Conservation (phyloP, 2,113 vertebrate species). For the Seriola aureovittata region DNA sequence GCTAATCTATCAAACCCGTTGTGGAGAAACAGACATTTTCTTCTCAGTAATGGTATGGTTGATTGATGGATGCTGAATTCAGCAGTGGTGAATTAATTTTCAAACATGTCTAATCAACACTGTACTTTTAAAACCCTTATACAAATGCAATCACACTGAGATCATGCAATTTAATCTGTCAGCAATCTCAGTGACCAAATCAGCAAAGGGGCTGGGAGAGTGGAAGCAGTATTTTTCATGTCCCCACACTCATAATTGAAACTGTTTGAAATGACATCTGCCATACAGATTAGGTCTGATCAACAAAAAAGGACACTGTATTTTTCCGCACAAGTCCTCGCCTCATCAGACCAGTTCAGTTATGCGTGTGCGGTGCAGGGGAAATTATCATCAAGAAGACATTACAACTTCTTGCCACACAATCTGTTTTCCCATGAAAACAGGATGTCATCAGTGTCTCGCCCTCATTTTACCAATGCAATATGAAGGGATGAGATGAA, state of each 20-base stretch:
- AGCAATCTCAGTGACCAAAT: conserved; percentile 31
- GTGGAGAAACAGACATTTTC: conserved; percentile 18
- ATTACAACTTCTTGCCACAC: conserved; percentile 38
- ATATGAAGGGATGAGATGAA: conserved; percentile 47
- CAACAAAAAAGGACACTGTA: conserved; percentile 21
- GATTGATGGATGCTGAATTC: conserved; percentile 46
- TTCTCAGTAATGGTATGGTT: conserved; percentile 1
- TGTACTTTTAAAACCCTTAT: conserved; percentile 51
- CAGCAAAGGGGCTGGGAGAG: neutral
- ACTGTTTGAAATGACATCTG: conserved; percentile 42
- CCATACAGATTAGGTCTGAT: conserved; percentile 32
- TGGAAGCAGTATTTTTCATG: conserved; percentile 9
- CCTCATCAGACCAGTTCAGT: conserved; percentile 39
- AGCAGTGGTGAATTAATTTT: conserved; percentile 36
- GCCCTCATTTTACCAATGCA: conserved; percentile 51
- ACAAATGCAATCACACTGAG: conserved; percentile 17
- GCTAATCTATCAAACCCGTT: conserved; percentile 19
- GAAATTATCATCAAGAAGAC: conserved; percentile 42
- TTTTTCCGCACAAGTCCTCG: conserved; percentile 12
- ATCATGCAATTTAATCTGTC: conserved; percentile 28
- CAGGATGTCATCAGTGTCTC: conserved; percentile 57
- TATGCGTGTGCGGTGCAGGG: neutral
- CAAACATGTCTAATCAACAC: conserved; percentile 48
- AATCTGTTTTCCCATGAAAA: conserved; percentile 57
- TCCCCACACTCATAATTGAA: conserved; percentile 21